Evolutionary conservation across 2,888 invertebrate genomes (phyloP).

Genomic region (Acanthosoma haemorrhoidale): DNA sequence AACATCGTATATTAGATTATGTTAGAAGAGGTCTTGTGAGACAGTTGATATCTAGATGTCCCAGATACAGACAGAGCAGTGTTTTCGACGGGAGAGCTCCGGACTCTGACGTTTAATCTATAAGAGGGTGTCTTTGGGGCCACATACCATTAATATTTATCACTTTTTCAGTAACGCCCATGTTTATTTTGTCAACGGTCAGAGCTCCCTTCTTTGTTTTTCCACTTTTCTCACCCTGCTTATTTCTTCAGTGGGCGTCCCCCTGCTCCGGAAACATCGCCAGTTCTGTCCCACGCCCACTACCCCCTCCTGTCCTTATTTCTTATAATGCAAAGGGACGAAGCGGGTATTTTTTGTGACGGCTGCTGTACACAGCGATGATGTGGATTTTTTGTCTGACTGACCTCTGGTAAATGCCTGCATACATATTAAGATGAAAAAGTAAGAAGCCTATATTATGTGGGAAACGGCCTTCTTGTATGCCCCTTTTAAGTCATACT

Average conservation of each 20-base stretch:
- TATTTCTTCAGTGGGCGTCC: no score
- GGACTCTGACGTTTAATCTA: neutral
- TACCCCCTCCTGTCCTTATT: no score
- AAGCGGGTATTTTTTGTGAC: neutral
- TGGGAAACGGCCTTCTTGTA: no score
- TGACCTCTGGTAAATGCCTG: no score
- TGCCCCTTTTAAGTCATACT: no score
- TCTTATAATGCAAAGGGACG: neutral
- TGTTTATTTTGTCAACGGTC: constrained; percentile 10
- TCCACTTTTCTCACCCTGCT: neutral
- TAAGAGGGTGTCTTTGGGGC: neutral
- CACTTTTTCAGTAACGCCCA: constrained; percentile 11
- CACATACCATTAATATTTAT: constrained; percentile 20
- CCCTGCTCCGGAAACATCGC: neutral
- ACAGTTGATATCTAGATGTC: neutral
- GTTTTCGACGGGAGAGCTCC: neutral
- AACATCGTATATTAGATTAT: no score
- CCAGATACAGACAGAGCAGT: neutral
- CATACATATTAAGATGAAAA: no score
- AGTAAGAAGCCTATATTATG: no score
- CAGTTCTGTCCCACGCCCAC: no score
- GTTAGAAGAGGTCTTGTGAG: no score
- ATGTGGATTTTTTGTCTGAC: no score
- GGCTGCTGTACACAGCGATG: neutral
- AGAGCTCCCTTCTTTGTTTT: constrained; percentile 1